Evolutionary conservation across 2,113 vertebrate species (phyloP).

Genomic region (Rallus limicola): DNA sequence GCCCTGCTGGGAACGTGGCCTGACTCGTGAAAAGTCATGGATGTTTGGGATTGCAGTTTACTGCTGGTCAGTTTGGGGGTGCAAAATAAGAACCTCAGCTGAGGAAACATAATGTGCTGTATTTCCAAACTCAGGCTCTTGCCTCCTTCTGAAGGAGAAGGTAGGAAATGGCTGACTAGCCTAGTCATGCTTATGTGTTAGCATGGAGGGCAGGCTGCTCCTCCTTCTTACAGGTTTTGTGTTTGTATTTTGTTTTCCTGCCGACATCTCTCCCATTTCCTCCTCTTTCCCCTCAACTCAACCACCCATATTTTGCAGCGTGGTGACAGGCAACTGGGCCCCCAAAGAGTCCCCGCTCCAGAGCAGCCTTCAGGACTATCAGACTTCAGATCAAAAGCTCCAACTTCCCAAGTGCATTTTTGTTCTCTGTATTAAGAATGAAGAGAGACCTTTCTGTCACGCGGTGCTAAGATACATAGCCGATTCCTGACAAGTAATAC

Average conservation of each 20-base stretch:
- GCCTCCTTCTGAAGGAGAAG: neutral
- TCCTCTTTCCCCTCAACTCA: neutral
- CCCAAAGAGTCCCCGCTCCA: neutral
- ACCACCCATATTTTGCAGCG: neutral
- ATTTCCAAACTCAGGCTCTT: neutral
- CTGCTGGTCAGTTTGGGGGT: fast-evolving
- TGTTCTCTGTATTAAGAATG: neutral
- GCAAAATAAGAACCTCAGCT: neutral
- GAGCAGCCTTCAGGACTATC: neutral
- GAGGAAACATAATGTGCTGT: fast-evolving
- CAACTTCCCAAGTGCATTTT: neutral
- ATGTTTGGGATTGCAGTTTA: neutral
- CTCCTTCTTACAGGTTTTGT: neutral
- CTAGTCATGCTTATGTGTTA: neutral
- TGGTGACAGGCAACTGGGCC: neutral
- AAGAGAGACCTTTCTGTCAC: neutral
- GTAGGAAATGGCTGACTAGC: neutral
- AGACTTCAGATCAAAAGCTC: neutral
- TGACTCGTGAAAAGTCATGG: fast-evolving
- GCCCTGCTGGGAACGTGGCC: neutral
- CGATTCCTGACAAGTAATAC: neutral
- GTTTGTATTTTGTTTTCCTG: neutral
- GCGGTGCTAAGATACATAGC: neutral
- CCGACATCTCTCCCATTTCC: neutral
- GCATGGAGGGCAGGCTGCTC: neutral